phyloP scores from a whole-genome alignment of 2,888 invertebrate genomes.

The Nomada ruficornis region DNA sequence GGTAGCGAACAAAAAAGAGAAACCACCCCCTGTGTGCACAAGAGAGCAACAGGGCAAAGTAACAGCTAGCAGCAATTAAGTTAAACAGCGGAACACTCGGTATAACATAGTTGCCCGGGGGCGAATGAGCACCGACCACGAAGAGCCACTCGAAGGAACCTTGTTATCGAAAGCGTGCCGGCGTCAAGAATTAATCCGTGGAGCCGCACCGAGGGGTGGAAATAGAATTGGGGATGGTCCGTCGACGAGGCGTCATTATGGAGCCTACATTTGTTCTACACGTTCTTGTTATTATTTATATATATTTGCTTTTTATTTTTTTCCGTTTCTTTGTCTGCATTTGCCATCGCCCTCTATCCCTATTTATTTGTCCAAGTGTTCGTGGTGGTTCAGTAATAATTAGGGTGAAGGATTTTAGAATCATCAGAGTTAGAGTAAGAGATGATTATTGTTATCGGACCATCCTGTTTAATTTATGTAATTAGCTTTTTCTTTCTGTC shows the following conservation, averaged over 20 bases:
- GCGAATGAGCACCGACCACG: slow-evolving; percentile 16
- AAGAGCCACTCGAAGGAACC: slow-evolving; percentile 53
- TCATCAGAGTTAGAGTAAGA: too few species aligned
- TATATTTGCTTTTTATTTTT: too few species aligned
- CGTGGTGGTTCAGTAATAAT: too few species aligned
- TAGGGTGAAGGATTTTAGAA: too few species aligned
- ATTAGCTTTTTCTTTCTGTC: too few species aligned
- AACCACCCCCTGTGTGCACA: background rate
- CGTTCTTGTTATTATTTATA: too few species aligned
- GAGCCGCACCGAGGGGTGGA: slow-evolving; percentile 26
- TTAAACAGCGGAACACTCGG: slow-evolving; percentile 52
- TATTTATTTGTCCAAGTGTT: too few species aligned
- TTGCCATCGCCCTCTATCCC: too few species aligned
- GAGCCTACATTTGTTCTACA: slow-evolving; percentile 53
- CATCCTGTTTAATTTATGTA: too few species aligned
- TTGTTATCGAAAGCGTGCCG: slow-evolving; percentile 61
- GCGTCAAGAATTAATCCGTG: slow-evolving; percentile 60
- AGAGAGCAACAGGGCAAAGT: slow-evolving; percentile 37
- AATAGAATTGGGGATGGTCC: slow-evolving; percentile 16
- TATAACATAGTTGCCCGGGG: slow-evolving; percentile 42
- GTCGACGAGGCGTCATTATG: slow-evolving; percentile 34
- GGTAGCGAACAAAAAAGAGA: background rate
- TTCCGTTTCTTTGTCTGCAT: too few species aligned
- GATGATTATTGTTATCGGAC: too few species aligned
- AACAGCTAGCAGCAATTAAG: slow-evolving; percentile 51